phyloP scores from a whole-genome alignment of 2,113 vertebrate species.

The Pterocles orientalis region DNA sequence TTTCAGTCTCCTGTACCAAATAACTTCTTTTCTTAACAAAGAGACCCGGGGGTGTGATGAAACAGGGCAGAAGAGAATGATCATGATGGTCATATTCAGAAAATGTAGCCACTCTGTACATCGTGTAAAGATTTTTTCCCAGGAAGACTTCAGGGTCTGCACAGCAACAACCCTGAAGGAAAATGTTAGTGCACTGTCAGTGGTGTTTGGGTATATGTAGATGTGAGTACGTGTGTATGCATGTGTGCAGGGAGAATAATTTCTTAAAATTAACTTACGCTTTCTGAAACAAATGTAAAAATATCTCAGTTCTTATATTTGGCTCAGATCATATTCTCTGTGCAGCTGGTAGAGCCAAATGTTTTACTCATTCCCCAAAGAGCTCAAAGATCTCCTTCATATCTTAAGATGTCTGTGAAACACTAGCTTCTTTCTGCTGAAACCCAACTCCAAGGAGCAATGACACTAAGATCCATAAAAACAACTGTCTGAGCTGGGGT shows the following conservation, averaged over 20 bases:
- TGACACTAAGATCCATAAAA: constrained; percentile 66
- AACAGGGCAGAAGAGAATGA: not conserved
- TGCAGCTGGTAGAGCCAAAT: constrained; percentile 58
- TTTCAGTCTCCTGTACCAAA: not conserved
- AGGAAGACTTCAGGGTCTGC: not conserved
- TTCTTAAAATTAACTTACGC: constrained; percentile 48
- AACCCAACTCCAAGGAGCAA: constrained; percentile 62
- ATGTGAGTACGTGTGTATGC: not conserved
- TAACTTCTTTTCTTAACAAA: not conserved
- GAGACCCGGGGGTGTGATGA: not conserved
- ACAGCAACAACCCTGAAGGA: not conserved
- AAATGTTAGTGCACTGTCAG: not conserved
- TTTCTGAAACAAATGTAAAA: constrained; percentile 20
- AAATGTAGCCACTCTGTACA: not conserved
- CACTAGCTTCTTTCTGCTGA: constrained; percentile 68
- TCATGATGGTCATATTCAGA: not conserved
- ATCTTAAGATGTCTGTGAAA: constrained; percentile 77
- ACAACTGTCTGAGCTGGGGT: constrained; percentile 59
- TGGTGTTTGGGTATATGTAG: not conserved
- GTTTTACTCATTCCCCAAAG: constrained; percentile 56
- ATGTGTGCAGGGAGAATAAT: constrained; percentile 3
- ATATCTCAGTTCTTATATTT: constrained; percentile 33
- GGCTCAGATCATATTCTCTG: constrained; percentile 60
- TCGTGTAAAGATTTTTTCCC: not conserved
- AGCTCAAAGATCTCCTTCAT: constrained; percentile 42